Conservation (phyloP, 2,888 invertebrate species). For the Acrobasis repandana region DNA sequence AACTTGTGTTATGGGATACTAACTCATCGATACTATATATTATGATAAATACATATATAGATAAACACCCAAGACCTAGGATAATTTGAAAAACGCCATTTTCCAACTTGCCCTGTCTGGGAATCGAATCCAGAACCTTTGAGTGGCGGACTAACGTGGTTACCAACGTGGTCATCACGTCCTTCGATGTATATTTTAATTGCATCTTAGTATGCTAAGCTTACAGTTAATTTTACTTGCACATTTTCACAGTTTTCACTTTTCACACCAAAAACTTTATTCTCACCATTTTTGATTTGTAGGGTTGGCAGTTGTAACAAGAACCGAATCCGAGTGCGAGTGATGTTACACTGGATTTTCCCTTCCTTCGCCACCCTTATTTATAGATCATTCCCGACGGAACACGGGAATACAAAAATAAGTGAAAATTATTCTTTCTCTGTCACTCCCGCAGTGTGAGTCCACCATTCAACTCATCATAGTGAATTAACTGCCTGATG, state of each 20-base stretch:
- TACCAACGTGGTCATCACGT: no score
- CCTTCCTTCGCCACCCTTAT: constrained; percentile 73
- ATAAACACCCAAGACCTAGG: no score
- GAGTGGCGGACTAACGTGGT: no score
- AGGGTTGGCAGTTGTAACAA: constrained; percentile 73
- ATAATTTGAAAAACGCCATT: no score
- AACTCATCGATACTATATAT: no score
- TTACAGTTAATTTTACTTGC: not conserved
- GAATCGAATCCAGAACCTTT: no score
- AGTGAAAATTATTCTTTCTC: constrained; percentile 72
- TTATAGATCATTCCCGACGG: constrained; percentile 69
- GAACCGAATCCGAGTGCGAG: constrained; percentile 82
- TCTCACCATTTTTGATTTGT: constrained; percentile 73
- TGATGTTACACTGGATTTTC: constrained; percentile 79
- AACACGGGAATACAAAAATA: constrained; percentile 77
- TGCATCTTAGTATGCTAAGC: no score
- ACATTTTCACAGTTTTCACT: constrained; percentile 27
- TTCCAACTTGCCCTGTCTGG: no score
- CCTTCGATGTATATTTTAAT: no score
- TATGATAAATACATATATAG: no score
- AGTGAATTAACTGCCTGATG: constrained; percentile 34
- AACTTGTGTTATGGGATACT: no score
- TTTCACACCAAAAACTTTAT: constrained; percentile 34
- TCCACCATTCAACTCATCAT: constrained; percentile 38
- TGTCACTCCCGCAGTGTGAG: constrained; percentile 44